These are phyloP conservation scores for Mesembrinibis cayennensis DNA, from an alignment of 2,113 vertebrate species.

Conservation along the genomic window DNA sequence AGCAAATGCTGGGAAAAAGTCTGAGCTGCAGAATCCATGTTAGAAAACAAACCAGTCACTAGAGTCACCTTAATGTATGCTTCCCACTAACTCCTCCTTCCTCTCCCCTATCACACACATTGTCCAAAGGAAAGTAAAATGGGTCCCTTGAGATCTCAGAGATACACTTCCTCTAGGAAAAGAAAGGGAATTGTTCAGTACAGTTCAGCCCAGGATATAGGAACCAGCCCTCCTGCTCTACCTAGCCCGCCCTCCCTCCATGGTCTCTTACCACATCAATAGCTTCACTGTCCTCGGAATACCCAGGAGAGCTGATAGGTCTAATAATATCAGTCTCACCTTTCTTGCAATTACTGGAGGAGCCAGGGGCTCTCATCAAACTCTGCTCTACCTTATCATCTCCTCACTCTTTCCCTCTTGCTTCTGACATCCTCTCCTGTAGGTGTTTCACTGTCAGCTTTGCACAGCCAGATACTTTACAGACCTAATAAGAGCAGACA, in stretches of 20 bases:
- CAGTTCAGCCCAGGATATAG: neutral
- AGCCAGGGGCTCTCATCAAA: neutral
- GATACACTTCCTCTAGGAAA: neutral
- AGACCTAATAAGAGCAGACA: conserved; percentile 27
- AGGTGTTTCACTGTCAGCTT: conserved; percentile 17
- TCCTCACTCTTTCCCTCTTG: neutral
- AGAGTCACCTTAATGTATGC: rapidly evolving
- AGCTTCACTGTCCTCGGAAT: neutral
- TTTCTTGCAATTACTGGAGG: neutral
- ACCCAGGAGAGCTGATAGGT: neutral
- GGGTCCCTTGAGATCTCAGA: neutral
- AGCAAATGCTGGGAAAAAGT: neutral
- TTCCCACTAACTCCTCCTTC: neutral
- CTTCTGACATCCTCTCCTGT: neutral
- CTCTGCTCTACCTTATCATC: neutral
- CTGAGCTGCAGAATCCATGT: neutral
- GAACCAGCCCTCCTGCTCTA: neutral
- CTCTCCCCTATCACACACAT: neutral
- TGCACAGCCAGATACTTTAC: neutral
- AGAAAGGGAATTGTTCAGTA: neutral
- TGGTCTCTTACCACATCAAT: neutral
- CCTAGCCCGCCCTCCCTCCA: neutral
- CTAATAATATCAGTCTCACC: neutral
- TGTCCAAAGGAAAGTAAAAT: neutral
- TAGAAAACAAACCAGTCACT: neutral